Evolutionary conservation across 2,113 vertebrate genomes (phyloP).

Genomic region (Neolamprologus devosi): DNA sequence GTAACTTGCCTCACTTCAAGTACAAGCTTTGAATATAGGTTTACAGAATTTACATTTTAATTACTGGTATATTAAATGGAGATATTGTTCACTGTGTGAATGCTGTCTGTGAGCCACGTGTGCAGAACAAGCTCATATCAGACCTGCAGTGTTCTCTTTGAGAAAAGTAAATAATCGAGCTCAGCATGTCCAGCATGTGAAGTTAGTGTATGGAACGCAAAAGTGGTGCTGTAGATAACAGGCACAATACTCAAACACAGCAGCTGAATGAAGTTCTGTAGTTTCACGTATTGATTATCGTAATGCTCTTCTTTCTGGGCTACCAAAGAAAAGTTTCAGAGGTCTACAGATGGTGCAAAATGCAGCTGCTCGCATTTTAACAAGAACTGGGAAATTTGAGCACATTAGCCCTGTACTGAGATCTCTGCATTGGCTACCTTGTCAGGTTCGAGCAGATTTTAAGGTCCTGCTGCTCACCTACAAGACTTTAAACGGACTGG

Average conservation of each 20-base stretch:
- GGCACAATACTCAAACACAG: not conserved
- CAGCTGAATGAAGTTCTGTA: not conserved
- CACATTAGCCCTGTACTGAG: no score
- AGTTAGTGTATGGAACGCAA: not conserved
- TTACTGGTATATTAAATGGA: not conserved
- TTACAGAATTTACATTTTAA: not conserved
- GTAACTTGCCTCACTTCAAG: not conserved
- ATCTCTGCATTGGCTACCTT: no score
- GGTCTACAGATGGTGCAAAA: no score
- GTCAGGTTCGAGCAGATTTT: no score
- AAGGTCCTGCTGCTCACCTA: no score
- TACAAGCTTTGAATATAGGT: not conserved
- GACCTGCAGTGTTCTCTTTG: not conserved
- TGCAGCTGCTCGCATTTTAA: no score
- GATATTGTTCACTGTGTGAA: not conserved
- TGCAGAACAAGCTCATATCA: not conserved
- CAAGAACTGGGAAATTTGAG: no score
- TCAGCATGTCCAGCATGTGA: not conserved
- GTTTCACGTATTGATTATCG: not conserved
- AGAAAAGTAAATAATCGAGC: not conserved
- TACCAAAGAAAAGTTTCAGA: no score
- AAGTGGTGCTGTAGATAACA: not conserved
- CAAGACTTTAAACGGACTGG: rapidly evolving
- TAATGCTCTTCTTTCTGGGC: no score
- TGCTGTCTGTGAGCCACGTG: not conserved